These are phyloP conservation scores for Tragelaphus strepsiceros DNA, from an alignment of 2,113 vertebrate species.

Conservation along the genomic window DNA sequence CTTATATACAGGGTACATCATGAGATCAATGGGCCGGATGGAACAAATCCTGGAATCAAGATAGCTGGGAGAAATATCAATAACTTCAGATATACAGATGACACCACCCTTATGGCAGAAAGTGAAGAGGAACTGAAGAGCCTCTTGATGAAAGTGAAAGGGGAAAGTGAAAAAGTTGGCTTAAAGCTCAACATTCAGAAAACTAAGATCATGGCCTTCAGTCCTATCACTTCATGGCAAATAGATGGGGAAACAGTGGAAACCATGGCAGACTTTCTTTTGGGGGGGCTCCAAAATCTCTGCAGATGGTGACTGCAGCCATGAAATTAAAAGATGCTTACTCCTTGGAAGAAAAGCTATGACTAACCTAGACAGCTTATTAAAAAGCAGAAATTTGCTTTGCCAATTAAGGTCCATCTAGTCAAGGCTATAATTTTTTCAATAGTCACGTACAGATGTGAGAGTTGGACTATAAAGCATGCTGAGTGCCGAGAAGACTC, in stretches of 20 bases:
- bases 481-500: neutral
- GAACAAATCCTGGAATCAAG: neutral
- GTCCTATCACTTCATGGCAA: neutral
- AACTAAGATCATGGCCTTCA: neutral
- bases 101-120: neutral
- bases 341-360: neutral
- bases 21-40: neutral
- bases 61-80: neutral
- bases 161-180: neutral
- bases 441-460: neutral
- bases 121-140: neutral
- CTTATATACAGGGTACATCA: neutral
- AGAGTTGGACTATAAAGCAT: neutral
- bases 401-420: rapidly evolving
- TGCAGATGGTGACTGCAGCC: neutral
- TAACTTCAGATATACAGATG: neutral
- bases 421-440: neutral
- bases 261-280: too few relatives aligned
- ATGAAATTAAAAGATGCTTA: neutral
- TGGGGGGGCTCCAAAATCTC: neutral
- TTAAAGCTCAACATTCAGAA: neutral
- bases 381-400: neutral
- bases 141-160: neutral
- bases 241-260: neutral
- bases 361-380: neutral